Evolutionary conservation across 2,888 invertebrate genomes (phyloP), one percentile per base, ranked within the genome.

Genomic region (Himalopsyche japonica): DNA sequence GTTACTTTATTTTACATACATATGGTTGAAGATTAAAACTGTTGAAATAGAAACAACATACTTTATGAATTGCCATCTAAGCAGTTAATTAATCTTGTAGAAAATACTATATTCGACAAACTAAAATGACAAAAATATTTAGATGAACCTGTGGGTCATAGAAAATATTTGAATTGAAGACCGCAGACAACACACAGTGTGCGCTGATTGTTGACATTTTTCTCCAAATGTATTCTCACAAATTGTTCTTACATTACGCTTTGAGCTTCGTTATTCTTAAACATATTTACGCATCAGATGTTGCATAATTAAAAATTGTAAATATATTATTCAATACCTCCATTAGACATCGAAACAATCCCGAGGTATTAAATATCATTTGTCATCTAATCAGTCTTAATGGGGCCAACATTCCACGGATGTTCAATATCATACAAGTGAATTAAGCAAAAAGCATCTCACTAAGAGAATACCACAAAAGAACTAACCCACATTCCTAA

Each of bases 141-240:
- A 15, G 15, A 43, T 7, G 43, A 43, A 43, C 15, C 4, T 43
- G 43, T 43, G 43, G 15, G 43, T 15, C 15, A 43, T 43, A 43
- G 43, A 7, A 57, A 57, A 20, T 57, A 57, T 57, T 20, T 24
- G 57, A 7, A 57, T 57, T 20, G 20, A 20, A 20, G 20, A 57
- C 57, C 57, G 10, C 20, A 57, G 57, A 57, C 57, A 57, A 20
- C 20, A 57, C 8, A 57, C 57, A 57, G 57, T 57, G 20, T 57
- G 57, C n/a, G 57, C 57, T 76, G n/a, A 79, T 82, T 70, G 83
- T 83, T 81, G 83, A 81, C 80, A 77, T 81, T 57, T 83, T 82
- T 82, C 57, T 83, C 77, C 77, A 83, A 83, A 83, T 83, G 76
- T 30, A 76, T 27, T 83, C 77, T 76, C 70, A 81, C 80, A 80